Base-by-base conservation (phyloP, 2,888 invertebrate species). In the Plebejus argus region DNA sequence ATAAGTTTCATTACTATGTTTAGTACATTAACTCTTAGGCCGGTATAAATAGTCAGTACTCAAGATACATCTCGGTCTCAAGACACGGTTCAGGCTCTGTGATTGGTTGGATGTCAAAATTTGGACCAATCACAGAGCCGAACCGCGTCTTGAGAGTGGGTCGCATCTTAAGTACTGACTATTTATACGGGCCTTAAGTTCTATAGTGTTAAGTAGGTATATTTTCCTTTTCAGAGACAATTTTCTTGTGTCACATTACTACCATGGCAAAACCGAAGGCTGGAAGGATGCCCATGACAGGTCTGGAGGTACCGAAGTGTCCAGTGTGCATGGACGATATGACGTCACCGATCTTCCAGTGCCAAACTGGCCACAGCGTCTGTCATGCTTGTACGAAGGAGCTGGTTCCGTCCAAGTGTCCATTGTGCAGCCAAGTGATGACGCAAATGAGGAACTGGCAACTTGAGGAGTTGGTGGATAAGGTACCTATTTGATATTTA, bases 381-480 rank as follows among this genome's bases (percentile, higher is more conserved):
- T 94, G 93, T 82, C 85, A 86, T 80, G 80, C 80, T 0, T 93
- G 93, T 82, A 91, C 91, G 2, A 82, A 80, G 56, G 85, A 79
- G 45, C 83, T 94, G 77, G 75, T 83, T 66, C 90, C 92, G 12
- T 87, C 91, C 0, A 83, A 85, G 35, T 94, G 93, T 79, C 93
- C 93, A 3, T 87, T 92, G 53, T 94, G 93, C 82, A 90, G 93
- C 18, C 88, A 91, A 81, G 78, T 86, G 1, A 92, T 94, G 88
- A 93, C 92, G 4, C 91, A 92, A 84, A 92, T 92, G 88, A 86
- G 93, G 81, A 94, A 92, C 83, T 90, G 90, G 88, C 87, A 89
- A 76, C 86, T 94, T 1, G 93, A 93, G 82, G 91, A 92, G 12
- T 85, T 93, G 39, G 85, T 91, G 76, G 78, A 85, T 3, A 90